Evolutionary conservation across 2,113 vertebrate species (phyloP).

Genomic region (Notechis scutatus): DNA sequence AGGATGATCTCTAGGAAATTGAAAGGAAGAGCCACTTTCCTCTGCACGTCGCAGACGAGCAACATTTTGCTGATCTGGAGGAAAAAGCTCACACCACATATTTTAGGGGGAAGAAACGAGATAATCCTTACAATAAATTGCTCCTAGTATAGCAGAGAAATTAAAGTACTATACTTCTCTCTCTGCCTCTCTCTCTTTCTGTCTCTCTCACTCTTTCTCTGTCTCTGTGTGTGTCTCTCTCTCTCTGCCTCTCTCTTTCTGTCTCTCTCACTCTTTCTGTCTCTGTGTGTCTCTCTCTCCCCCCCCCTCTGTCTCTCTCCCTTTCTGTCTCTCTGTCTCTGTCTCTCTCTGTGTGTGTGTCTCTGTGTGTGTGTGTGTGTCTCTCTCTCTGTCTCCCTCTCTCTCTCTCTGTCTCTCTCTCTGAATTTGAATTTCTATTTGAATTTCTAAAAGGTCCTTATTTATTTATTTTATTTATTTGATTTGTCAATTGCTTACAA

Average conservation of each 20-base stretch:
- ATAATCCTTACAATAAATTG: background rate
- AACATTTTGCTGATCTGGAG: background rate
- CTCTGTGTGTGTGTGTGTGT: too few species aligned
- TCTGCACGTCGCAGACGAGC: background rate
- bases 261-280: too few species aligned
- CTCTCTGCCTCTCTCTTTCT: background rate
- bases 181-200: background rate
- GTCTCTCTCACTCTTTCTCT: too few species aligned
- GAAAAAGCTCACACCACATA: background rate
- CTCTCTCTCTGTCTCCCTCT: too few species aligned
- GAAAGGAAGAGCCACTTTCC: background rate
- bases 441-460: too few species aligned
- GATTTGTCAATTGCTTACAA: too few species aligned
- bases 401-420: too few species aligned
- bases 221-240: background rate
- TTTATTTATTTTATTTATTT: too few species aligned
- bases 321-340: background rate
- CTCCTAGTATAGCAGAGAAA: background rate
- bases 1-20: background rate
- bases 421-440: too few species aligned
- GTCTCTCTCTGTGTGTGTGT: too few species aligned
- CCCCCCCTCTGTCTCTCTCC: fast-evolving
- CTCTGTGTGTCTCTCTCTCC: too few species aligned
- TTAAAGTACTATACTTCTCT: background rate
- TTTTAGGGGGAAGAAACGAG: background rate